Conservation (phyloP, 2,113 vertebrate species). For the Micronycteris hirsuta region DNA sequence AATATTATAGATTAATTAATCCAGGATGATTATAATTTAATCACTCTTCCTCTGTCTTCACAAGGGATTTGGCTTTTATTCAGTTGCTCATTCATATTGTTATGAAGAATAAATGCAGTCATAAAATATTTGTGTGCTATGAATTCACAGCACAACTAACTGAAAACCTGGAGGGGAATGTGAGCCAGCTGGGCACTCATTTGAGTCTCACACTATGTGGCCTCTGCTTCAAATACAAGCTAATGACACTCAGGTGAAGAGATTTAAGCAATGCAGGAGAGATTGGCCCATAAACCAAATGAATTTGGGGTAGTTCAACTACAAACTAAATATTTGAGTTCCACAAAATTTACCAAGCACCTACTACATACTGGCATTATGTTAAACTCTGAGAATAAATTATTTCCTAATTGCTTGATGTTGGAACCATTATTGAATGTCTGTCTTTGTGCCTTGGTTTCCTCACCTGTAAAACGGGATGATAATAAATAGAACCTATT, state of each 20-base stretch:
- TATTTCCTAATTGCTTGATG: neutral
- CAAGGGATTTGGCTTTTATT: slow-evolving; percentile 87
- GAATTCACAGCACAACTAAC: slow-evolving; percentile 77
- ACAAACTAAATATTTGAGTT: neutral
- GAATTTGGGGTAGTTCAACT: neutral
- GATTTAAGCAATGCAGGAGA: neutral
- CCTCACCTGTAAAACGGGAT: neutral
- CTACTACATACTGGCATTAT: neutral
- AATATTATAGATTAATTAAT: slow-evolving; percentile 99
- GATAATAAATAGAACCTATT: neutral
- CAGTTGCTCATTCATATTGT: slow-evolving; percentile 86
- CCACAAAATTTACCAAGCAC: neutral
- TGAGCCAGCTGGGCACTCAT: neutral
- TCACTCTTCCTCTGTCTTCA: slow-evolving; percentile 92
- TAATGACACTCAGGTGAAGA: neutral
- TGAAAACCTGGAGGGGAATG: slow-evolving; percentile 2
- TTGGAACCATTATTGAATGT: neutral
- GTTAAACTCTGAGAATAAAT: neutral
- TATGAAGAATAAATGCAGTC: slow-evolving; percentile 82
- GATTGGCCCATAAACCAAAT: neutral
- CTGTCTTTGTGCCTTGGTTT: neutral
- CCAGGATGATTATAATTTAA: slow-evolving; percentile 99
- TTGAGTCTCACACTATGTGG: neutral
- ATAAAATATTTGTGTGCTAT: slow-evolving; percentile 82
- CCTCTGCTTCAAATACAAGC: neutral